These are phyloP conservation scores for Telenomus remus DNA, from an alignment of 1,140 invertebrate genomes.

Conservation along the genomic window DNA sequence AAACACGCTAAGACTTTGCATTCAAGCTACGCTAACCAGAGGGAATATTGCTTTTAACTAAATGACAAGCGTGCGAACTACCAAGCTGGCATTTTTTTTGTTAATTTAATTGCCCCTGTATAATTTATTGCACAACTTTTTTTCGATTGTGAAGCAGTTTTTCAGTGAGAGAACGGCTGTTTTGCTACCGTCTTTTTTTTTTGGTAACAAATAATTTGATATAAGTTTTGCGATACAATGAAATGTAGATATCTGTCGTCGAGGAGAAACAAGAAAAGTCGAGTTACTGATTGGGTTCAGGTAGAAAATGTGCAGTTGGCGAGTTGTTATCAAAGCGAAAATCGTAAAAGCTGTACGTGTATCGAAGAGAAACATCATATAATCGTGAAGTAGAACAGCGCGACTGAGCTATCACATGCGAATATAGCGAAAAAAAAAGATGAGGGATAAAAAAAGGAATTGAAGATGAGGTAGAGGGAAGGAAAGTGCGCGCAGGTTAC, in stretches of 20 bases:
- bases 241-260: not conserved
- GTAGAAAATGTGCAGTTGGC: slow-evolving; percentile 24
- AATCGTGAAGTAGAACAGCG: slow-evolving; percentile 42
- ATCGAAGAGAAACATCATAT: slow-evolving; percentile 43
- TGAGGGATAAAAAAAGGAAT: slow-evolving; percentile 10
- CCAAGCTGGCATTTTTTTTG: slow-evolving; percentile 5
- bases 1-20: slow-evolving; percentile 53
- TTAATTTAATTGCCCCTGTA: slow-evolving; percentile 32
- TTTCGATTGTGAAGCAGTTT: not conserved
- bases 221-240: not conserved
- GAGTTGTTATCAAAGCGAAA: slow-evolving; percentile 37
- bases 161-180: no score
- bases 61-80: slow-evolving; percentile 53
- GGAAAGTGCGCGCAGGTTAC: slow-evolving; percentile 50
- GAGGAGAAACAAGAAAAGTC: slow-evolving; percentile 14
- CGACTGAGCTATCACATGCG: slow-evolving; percentile 44
- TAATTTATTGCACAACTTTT: slow-evolving; percentile 17
- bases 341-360: slow-evolving; percentile 40
- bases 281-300: slow-evolving; percentile 20
- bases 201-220: no score
- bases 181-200: no score
- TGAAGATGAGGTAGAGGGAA: slow-evolving; percentile 5
- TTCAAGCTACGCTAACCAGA: slow-evolving; percentile 21
- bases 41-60: slow-evolving; percentile 45
- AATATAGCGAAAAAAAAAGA: slow-evolving; percentile 15